Evolutionary conservation across 2,113 vertebrate genomes (phyloP).

Genomic region (Psittacus erithacus): DNA sequence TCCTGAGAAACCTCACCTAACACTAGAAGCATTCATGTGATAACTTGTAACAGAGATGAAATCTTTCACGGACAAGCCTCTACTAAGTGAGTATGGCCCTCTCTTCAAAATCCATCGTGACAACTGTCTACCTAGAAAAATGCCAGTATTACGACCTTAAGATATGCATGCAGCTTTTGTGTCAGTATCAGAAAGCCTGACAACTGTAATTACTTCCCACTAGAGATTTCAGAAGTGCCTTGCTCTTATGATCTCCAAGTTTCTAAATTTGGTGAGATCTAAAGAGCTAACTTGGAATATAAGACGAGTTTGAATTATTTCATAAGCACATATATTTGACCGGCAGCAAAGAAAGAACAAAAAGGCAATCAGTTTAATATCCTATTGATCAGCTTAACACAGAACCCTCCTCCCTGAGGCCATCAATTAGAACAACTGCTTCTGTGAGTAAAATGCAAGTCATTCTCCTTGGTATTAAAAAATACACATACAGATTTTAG

Average conservation of each 20-base stretch:
- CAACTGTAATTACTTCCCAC: not conserved
- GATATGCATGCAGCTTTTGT: not conserved
- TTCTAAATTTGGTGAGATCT: not conserved
- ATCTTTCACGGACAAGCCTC: not conserved
- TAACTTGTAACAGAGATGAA: not conserved
- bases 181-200: not conserved
- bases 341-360: not conserved
- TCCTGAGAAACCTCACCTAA: not conserved
- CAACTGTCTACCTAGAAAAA: not conserved
- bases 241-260: not conserved
- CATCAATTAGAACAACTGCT: not conserved
- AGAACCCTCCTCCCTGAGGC: not conserved
- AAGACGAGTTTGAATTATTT: not conserved
- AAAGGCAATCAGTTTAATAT: not conserved
- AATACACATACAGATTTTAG: not conserved
- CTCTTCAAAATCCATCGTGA: not conserved
- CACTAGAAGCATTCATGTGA: not conserved
- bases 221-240: not conserved
- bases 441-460: not conserved
- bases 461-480: not conserved
- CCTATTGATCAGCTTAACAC: not conserved
- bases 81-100: not conserved
- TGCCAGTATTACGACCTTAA: not conserved
- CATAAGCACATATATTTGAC: not conserved
- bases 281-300: not conserved